phyloP scores from a whole-genome alignment of 2,888 invertebrate species.

The Scaptomyza parva region DNA sequence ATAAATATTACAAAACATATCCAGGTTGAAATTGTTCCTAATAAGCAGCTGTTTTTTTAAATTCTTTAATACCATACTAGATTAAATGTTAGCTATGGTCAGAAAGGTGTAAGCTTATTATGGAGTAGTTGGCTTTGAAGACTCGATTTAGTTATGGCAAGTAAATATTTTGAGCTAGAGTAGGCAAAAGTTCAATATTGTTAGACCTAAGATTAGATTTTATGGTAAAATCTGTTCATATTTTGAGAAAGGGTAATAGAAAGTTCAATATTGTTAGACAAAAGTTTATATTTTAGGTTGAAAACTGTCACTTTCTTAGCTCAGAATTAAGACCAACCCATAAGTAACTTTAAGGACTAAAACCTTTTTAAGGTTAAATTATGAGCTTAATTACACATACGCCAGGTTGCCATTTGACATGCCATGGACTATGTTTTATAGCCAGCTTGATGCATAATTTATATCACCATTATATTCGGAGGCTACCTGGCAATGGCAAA shows the following conservation, averaged over 20 bases:
- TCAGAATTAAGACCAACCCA: not conserved
- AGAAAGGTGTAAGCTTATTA: not conserved
- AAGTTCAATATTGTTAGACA: too few relatives aligned
- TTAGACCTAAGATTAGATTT: too few relatives aligned
- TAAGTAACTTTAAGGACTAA: not conserved
- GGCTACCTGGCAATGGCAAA: conserved; percentile 45
- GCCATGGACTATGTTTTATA: conserved; percentile 60
- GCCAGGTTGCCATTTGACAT: conserved; percentile 62
- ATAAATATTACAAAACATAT: conserved; percentile 23
- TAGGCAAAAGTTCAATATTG: too few relatives aligned
- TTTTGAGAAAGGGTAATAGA: too few relatives aligned
- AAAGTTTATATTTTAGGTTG: not conserved
- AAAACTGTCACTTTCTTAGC: not conserved
- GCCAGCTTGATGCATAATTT: conserved; percentile 69
- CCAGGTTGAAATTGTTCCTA: conserved; percentile 3
- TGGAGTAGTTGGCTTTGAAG: not conserved
- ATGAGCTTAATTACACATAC: conserved; percentile 72
- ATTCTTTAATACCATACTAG: not conserved
- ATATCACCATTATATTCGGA: conserved; percentile 55
- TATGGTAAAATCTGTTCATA: too few relatives aligned
- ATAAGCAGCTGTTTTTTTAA: conserved; percentile 4
- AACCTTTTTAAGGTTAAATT: conserved; percentile 38
- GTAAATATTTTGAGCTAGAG: too few relatives aligned
- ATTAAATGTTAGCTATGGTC: not conserved
- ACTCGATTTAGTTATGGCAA: not conserved